Percentiles rank a stretch among this genome's conserved stretches.
Conservation (phyloP, 37 sponge, comb jelly and placozoan genomes). For the Geodia barretti region DNA sequence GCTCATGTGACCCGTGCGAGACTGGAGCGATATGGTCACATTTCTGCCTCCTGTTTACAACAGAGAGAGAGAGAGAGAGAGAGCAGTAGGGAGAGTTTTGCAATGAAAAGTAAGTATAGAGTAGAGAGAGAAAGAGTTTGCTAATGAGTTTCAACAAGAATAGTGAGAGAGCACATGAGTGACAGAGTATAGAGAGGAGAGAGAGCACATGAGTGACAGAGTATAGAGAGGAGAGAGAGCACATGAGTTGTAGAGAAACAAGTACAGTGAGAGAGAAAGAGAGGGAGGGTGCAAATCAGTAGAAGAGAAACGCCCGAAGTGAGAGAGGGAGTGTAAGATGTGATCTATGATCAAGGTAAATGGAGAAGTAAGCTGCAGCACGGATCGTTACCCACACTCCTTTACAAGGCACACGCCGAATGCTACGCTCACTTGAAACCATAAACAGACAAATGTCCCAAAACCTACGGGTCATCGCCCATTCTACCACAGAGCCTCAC, state of each 20-base stretch:
- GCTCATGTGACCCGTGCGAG: conserved; percentile 91
- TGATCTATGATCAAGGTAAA: not conserved
- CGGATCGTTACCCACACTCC: too few relatives aligned
- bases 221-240: conserved; percentile 1
- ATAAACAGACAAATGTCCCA: too few relatives aligned
- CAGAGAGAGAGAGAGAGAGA: not conserved
- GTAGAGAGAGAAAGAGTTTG: too few relatives aligned
- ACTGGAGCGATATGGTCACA: conserved; percentile 92
- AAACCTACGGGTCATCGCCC: too few relatives aligned
- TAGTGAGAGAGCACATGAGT: not conserved
- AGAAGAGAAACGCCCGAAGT: not conserved
- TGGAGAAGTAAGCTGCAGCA: too few relatives aligned
- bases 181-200: too few relatives aligned
- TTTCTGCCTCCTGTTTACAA: conserved; percentile 98
- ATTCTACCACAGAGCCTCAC: too few relatives aligned
- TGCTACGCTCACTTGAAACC: too few relatives aligned
- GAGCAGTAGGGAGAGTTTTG: conserved; percentile 6
- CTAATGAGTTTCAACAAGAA: too few relatives aligned
- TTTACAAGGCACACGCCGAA: too few relatives aligned
- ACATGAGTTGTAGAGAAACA: not conserved
- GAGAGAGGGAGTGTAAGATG: not conserved
- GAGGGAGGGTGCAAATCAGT: not conserved
- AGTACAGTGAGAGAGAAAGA: not conserved
- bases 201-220: not conserved
- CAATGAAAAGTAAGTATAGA: conserved; percentile 7